phyloP scores from a whole-genome alignment of 2,888 invertebrate species.

The Scaeva pyrastri region DNA sequence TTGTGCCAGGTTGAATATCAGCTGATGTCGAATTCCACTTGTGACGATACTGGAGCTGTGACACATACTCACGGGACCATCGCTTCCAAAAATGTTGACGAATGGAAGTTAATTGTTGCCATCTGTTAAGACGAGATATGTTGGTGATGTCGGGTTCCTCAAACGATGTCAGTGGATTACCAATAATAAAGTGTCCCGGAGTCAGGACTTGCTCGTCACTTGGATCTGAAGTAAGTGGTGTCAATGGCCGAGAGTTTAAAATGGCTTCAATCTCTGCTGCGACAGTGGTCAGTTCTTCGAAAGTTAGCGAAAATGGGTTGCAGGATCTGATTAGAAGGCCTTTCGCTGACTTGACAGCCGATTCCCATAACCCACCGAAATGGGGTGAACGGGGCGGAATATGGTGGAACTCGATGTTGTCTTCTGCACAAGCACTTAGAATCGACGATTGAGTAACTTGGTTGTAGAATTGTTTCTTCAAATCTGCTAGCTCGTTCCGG shows the following conservation, averaged over 20 bases:
- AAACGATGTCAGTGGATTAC: slow-evolving; percentile 35
- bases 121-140: slow-evolving; percentile 16
- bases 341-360: slow-evolving; percentile 38
- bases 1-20: slow-evolving; percentile 7
- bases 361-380: slow-evolving; percentile 33
- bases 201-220: slow-evolving; percentile 22
- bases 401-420: slow-evolving; percentile 31
- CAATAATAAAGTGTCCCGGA: slow-evolving; percentile 42
- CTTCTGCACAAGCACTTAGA: slow-evolving; percentile 28
- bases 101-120: slow-evolving; percentile 40
- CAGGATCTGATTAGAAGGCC: slow-evolving; percentile 19
- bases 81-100: slow-evolving; percentile 54
- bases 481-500: too few relatives aligned
- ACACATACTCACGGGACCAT: slow-evolving; percentile 41
- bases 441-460: too few relatives aligned
- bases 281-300: slow-evolving; percentile 47
- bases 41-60: slow-evolving; percentile 44
- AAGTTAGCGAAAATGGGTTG: slow-evolving; percentile 7
- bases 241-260: slow-evolving; percentile 40
- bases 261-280: slow-evolving; percentile 39
- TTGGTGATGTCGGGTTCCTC: slow-evolving; percentile 3
- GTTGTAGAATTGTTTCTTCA: too few relatives aligned
- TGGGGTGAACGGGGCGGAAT: slow-evolving; percentile 38
- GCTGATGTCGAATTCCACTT: slow-evolving; percentile 34
- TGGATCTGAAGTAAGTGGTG: slow-evolving; percentile 35